A percentile compares a stretch with the other conserved stretches of the same genome.
Conservation (phyloP, 2,888 invertebrate genomes). For the Scaeva pyrastri region DNA sequence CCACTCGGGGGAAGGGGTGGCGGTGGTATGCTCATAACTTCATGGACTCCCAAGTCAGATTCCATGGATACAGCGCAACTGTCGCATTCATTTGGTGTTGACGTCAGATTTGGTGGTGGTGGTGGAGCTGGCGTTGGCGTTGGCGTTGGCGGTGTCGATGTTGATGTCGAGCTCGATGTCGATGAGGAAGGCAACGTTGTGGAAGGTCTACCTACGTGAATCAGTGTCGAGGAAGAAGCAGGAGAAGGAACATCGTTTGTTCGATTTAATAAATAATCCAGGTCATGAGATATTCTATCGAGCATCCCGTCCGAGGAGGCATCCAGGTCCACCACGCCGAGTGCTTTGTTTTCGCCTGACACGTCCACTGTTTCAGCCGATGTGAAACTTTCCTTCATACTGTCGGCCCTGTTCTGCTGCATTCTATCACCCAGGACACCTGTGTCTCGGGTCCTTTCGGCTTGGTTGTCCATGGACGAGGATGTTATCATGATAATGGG, state of each 20-base stretch:
- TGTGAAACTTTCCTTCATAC: slow-evolving; percentile 70
- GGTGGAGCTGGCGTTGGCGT: slow-evolving; percentile 3
- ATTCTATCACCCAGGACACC: slow-evolving; percentile 49
- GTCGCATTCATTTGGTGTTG: slow-evolving; percentile 61
- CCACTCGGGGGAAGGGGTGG: slow-evolving; percentile 77
- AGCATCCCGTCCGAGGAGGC: slow-evolving; percentile 86
- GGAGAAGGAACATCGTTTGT: slow-evolving; percentile 82
- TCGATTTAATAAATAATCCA: slow-evolving; percentile 92
- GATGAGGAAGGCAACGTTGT: slow-evolving; percentile 35
- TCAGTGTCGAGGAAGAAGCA: slow-evolving; percentile 41
- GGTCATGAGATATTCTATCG: slow-evolving; percentile 91
- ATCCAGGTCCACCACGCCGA: slow-evolving; percentile 71
- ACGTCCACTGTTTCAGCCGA: slow-evolving; percentile 19
- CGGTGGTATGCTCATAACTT: slow-evolving; percentile 77
- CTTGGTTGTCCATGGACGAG: slow-evolving; percentile 69
- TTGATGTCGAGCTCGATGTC: slow-evolving; percentile 38
- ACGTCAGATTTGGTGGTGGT: slow-evolving; percentile 5
- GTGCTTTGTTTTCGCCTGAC: slow-evolving; percentile 16
- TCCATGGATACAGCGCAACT: slow-evolving; percentile 48
- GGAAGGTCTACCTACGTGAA: slow-evolving; percentile 53
- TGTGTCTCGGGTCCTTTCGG: slow-evolving; percentile 31
- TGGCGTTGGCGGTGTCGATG: not conserved
- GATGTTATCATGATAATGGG: slow-evolving; percentile 78
- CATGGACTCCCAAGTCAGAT: slow-evolving; percentile 51
- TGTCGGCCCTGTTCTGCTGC: slow-evolving; percentile 62